Base-by-base conservation (phyloP, 2,888 invertebrate genomes). In the Physocephala rufipes region DNA sequence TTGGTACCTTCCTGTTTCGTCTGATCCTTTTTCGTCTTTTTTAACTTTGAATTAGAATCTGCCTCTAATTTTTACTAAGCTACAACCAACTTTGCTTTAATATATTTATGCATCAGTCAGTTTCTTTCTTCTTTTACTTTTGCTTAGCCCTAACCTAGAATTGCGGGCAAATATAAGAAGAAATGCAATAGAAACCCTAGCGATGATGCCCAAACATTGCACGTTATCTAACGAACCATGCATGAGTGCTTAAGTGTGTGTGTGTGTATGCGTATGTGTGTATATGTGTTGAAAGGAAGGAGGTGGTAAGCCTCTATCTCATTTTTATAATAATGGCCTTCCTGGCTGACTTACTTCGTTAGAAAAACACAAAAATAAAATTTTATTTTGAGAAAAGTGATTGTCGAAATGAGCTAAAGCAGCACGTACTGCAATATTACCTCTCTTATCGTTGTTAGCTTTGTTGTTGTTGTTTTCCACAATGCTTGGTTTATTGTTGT, bases 241-340 rank as follows among this genome's bases (percentile, higher is more conserved):
- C 2, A 21, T 43, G n/a, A 3, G 7, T 24, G 62, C 13, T 12
- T 28, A n/a, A 13, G n/a, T 2, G 62, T 24, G 19, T 12, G 19
- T 15, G 28, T n/a, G n/a, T 36, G 36, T 21, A 21, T 45, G 21
- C 5, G 24, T 43, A 21, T n/a, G n/a, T 28, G 36, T 21, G n/a
- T 15, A 45, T 24, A 13, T 4, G 19, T 15, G 28, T n/a, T 4
- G 30, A 13, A 45, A 28, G 63, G 47, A 47, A 55, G n/a, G n/a
- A n/a, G n/a, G n/a, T n/a, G n/a, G n/a, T n/a, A n/a, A 66, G 66
- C 68, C 61, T 68, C 65, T 59, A 53, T 28, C 66, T 70, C 61
- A 72, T 72, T 72, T 69, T 66, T 62, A 69, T 72, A 72, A 69
- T 70, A 65, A 68, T 71, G 71, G 71, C 64, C 71, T 67, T 55